Conservation (phyloP, 2,888 invertebrate genomes). For the Drosophila yooni region DNA sequence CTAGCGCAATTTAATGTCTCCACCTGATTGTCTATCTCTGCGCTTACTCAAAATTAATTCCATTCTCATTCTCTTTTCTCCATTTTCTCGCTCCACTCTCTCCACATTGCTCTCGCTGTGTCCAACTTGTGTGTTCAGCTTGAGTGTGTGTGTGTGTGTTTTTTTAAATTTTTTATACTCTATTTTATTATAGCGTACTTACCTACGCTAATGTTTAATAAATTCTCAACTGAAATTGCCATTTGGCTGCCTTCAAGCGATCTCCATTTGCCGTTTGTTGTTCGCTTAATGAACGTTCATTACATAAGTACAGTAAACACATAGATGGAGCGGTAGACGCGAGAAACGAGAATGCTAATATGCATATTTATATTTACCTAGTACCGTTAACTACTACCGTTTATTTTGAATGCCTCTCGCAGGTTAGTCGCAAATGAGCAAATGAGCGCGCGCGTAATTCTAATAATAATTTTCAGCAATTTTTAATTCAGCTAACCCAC, state of each 20-base stretch:
- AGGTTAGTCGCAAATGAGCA: slow-evolving; percentile 42
- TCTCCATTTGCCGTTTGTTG: slow-evolving; percentile 51
- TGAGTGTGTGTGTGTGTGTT: no score
- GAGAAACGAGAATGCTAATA: slow-evolving; percentile 27
- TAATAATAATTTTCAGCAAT: slow-evolving; percentile 66
- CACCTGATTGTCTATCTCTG: slow-evolving; percentile 31
- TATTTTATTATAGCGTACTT: slow-evolving; percentile 54
- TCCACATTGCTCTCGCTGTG: not conserved
- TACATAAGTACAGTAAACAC: slow-evolving; percentile 45
- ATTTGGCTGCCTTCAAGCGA: slow-evolving; percentile 55
- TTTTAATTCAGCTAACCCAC: slow-evolving; percentile 61
- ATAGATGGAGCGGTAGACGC: not conserved
- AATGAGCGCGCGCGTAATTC: slow-evolving; percentile 52
- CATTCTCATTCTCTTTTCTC: slow-evolving; percentile 22
- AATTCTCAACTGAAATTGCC: slow-evolving; percentile 64
- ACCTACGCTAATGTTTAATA: slow-evolving; percentile 76
- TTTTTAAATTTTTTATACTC: not conserved
- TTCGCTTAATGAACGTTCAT: slow-evolving; percentile 62
- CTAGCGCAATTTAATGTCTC: slow-evolving; percentile 11
- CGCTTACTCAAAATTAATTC: slow-evolving; percentile 60
- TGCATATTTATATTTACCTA: slow-evolving; percentile 61
- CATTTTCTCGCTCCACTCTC: not conserved
- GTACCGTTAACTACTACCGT: slow-evolving; percentile 49
- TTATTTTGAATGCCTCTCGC: slow-evolving; percentile 63
- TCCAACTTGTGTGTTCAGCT: not conserved